Evolutionary conservation across 2,888 invertebrate species (phyloP).

Genomic region (Mechanitis messenoides): DNA sequence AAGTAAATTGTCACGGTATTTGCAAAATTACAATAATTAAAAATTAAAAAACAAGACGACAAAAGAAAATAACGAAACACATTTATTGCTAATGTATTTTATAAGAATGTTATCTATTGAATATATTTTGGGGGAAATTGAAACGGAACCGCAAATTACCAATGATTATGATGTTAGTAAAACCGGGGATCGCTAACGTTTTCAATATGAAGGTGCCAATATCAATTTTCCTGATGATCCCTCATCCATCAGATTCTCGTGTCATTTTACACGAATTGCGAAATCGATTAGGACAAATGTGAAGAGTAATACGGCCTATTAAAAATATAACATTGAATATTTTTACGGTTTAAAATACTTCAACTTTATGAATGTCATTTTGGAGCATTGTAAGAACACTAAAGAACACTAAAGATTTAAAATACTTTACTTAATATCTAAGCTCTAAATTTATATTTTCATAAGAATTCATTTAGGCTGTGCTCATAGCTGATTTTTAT

Average conservation of each 20-base stretch:
- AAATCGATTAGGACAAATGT: constrained; percentile 2
- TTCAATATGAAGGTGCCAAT: constrained; percentile 6
- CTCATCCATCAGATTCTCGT: constrained; percentile 9
- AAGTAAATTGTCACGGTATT: constrained; percentile 17
- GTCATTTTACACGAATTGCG: constrained; percentile 3
- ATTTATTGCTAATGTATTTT: neutral
- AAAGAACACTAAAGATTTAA: too few relatives aligned
- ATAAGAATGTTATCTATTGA: neutral
- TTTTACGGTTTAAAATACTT: too few relatives aligned
- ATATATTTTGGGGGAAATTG: neutral
- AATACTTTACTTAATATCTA: too few relatives aligned
- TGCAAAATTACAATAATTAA: constrained; percentile 11
- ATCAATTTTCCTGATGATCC: constrained; percentile 7
- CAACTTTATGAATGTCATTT: too few relatives aligned
- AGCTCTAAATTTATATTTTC: too few relatives aligned
- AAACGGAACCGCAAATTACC: neutral
- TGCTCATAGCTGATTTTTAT: neutral
- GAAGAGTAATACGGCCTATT: neutral
- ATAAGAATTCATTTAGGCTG: too few relatives aligned
- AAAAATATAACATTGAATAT: too few relatives aligned
- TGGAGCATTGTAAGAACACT: too few relatives aligned
- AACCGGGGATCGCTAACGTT: neutral
- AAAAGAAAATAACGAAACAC: neutral
- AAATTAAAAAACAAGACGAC: too few relatives aligned
- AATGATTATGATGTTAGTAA: constrained; percentile 2